phyloP scores from a whole-genome alignment of 2,113 vertebrate genomes.

The Phocoena phocoena region DNA sequence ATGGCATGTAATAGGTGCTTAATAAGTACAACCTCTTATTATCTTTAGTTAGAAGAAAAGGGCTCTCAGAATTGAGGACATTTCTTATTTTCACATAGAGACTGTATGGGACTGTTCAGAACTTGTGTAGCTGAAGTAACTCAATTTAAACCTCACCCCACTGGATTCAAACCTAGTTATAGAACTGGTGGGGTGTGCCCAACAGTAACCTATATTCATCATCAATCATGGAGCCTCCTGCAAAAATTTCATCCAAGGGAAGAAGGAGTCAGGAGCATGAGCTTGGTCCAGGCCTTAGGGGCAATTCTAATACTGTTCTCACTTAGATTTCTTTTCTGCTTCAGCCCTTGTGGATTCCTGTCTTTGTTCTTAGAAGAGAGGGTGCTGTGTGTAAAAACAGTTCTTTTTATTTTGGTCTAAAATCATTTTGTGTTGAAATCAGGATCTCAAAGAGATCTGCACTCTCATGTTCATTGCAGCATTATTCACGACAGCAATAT shows the following conservation, averaged over 20 bases:
- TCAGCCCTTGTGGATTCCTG: neutral
- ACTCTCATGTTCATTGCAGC: neutral
- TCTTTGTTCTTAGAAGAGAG: neutral
- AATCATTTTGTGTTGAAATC: neutral
- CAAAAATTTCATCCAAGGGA: neutral
- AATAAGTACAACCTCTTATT: conserved; percentile 43
- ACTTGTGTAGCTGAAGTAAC: neutral
- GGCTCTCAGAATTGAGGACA: neutral
- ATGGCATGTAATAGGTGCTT: neutral
- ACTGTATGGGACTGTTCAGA: neutral
- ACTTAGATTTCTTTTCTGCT: neutral
- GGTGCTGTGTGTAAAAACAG: neutral
- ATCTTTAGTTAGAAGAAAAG: conserved; percentile 43
- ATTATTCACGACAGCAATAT: no score
- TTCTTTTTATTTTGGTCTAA: neutral
- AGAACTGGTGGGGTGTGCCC: neutral
- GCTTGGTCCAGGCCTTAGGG: neutral
- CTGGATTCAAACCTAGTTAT: neutral
- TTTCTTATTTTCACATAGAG: conserved; percentile 8
- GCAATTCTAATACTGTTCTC: neutral
- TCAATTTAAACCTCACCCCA: neutral
- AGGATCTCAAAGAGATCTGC: neutral
- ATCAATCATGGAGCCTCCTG: neutral
- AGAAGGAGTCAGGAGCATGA: neutral
- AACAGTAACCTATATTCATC: neutral